These are phyloP conservation scores for Meteorus sp. DNA, from an alignment of 1,140 invertebrate species.

Conservation along the genomic window DNA sequence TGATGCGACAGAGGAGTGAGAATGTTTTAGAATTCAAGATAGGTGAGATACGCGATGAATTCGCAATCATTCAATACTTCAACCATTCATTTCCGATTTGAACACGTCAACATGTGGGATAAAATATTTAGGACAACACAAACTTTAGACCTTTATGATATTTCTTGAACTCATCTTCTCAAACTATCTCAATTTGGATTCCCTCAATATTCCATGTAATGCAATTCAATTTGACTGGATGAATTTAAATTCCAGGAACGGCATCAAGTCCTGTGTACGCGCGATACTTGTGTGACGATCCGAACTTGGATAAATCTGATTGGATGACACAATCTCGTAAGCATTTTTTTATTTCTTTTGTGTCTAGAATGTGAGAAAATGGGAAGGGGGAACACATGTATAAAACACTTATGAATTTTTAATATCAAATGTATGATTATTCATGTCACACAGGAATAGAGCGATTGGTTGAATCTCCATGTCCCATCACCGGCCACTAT, in stretches of 20 bases:
- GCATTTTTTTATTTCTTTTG: slow-evolving; percentile 35
- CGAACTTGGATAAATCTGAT: slow-evolving; percentile 48
- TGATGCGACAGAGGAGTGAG: slow-evolving; percentile 65
- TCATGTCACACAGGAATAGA: slow-evolving; percentile 53
- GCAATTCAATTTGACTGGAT: background rate
- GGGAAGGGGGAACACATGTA: background rate
- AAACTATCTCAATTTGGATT: background rate
- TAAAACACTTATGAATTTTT: background rate
- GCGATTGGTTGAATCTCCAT: slow-evolving; percentile 61
- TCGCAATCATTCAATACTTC: background rate
- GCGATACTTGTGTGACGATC: slow-evolving; percentile 51
- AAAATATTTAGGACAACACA: no score
- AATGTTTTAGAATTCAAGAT: slow-evolving; percentile 68
- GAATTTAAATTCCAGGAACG: slow-evolving; percentile 38
- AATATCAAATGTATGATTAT: slow-evolving; percentile 14
- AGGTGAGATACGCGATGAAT: slow-evolving; percentile 33
- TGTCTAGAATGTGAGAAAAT: slow-evolving; percentile 2
- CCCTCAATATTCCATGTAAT: no score
- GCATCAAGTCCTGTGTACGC: slow-evolving; percentile 44
- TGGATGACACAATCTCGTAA: slow-evolving; percentile 73
- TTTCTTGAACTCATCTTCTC: slow-evolving; percentile 10
- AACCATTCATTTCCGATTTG: no score
- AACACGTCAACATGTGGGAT: no score
- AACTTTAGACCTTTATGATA: no score
- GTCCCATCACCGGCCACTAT: slow-evolving; percentile 72